Evolutionary conservation across 2,797 vertebrate species (phyloP).

Genomic region (Coregonus sp.): DNA sequence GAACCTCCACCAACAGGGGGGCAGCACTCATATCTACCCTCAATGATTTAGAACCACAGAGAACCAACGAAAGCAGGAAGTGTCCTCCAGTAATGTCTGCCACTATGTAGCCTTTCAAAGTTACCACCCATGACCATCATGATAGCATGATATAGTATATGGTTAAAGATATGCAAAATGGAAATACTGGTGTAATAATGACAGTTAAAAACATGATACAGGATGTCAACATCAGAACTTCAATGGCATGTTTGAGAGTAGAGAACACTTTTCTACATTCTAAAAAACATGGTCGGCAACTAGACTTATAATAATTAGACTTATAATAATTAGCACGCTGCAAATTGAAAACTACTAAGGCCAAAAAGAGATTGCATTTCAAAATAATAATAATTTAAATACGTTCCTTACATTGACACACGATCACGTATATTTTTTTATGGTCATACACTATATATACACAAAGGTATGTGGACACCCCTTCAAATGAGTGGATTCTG

Average conservation of each 20-base stretch:
- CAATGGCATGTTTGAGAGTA: background rate
- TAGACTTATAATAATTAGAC: too few species aligned
- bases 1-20: slow-evolving; percentile 56
- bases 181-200: background rate
- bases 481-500: too few species aligned
- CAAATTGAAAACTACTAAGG: too few species aligned
- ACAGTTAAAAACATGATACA: background rate
- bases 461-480: too few species aligned
- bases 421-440: too few species aligned
- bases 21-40: slow-evolving; percentile 47
- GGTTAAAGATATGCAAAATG: background rate
- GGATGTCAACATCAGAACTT: background rate
- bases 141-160: background rate
- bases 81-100: background rate
- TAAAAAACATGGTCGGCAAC: too few species aligned
- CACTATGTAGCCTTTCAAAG: background rate
- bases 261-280: background rate
- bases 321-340: too few species aligned
- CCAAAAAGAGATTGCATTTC: too few species aligned
- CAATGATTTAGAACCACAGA: background rate
- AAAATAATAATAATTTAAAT: too few species aligned
- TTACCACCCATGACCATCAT: background rate
- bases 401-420: too few species aligned
- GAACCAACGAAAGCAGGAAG: background rate
- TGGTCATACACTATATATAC: too few species aligned